phyloP scores from a whole-genome alignment of 2,888 invertebrate genomes.

The Nasonia oneida region DNA sequence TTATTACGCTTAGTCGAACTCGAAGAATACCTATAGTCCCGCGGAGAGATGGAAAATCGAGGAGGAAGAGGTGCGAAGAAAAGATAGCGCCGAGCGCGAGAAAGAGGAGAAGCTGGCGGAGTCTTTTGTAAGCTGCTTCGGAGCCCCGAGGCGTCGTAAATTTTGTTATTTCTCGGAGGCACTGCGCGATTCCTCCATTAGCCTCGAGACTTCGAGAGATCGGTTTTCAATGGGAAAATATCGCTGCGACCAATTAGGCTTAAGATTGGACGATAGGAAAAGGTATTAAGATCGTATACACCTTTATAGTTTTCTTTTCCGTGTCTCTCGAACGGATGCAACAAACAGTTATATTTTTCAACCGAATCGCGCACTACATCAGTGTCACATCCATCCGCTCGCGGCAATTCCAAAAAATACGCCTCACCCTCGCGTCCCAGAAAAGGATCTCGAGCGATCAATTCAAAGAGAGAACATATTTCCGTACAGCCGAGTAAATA shows the following conservation, averaged over 20 bases:
- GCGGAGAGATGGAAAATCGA: conserved; percentile 28
- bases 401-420: too few species aligned
- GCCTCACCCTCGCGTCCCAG: too few species aligned
- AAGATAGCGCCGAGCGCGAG: neutral
- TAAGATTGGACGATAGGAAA: neutral
- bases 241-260: conserved; percentile 66
- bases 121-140: neutral
- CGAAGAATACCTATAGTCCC: neutral
- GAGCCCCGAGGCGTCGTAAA: conserved; percentile 39
- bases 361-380: too few species aligned
- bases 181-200: conserved; percentile 36
- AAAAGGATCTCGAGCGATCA: neutral
- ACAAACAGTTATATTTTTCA: too few species aligned
- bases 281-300: conserved; percentile 10
- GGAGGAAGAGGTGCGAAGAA: neutral
- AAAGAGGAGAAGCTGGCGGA: neutral
- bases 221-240: conserved; percentile 67
- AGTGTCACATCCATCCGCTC: too few species aligned
- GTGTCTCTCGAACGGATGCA: neutral
- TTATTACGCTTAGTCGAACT: conserved; percentile 29
- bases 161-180: conserved; percentile 52
- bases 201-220: conserved; percentile 58
- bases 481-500: neutral
- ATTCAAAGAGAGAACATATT: neutral
- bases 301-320: neutral